These are phyloP conservation scores for Campoletis sonorensis DNA, from an alignment of 1,140 invertebrate genomes.

Conservation along the genomic window DNA sequence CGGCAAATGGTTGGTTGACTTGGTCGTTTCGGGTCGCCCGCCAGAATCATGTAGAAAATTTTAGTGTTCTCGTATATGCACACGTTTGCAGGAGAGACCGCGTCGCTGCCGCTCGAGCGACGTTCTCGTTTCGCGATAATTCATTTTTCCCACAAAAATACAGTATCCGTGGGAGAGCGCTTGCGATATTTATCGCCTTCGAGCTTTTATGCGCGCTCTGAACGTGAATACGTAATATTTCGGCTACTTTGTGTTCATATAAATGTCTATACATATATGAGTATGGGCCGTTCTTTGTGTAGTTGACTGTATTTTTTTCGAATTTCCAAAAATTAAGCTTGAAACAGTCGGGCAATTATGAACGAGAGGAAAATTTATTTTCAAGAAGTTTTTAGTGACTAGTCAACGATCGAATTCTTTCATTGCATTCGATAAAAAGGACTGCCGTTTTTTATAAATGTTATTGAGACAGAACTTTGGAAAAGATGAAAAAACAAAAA, in stretches of 20 bases:
- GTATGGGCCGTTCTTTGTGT: too few relatives aligned
- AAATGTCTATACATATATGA: neutral
- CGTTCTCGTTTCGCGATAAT: constrained; percentile 31
- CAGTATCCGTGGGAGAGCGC: constrained; percentile 19
- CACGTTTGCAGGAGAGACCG: neutral
- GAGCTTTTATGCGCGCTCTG: constrained; percentile 27
- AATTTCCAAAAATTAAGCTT: too few relatives aligned
- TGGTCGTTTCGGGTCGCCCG: neutral
- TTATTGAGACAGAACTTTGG: too few relatives aligned
- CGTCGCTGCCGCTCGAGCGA: neutral
- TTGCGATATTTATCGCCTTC: constrained; percentile 32
- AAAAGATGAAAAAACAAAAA: too few relatives aligned
- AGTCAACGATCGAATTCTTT: too few relatives aligned
- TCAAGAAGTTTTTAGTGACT: too few relatives aligned
- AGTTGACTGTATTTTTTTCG: too few relatives aligned
- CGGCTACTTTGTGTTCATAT: neutral
- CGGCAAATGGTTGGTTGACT: neutral
- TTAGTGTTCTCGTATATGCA: neutral
- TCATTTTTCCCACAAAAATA: constrained; percentile 37
- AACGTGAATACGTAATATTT: constrained; percentile 30
- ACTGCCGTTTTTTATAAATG: too few relatives aligned
- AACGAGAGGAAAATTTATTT: too few relatives aligned
- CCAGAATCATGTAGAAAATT: neutral
- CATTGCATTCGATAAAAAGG: too few relatives aligned
- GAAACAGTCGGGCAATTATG: too few relatives aligned